Evolutionary conservation across 2,797 vertebrate species (phyloP).

Genomic region (Gobio occitaniae): DNA sequence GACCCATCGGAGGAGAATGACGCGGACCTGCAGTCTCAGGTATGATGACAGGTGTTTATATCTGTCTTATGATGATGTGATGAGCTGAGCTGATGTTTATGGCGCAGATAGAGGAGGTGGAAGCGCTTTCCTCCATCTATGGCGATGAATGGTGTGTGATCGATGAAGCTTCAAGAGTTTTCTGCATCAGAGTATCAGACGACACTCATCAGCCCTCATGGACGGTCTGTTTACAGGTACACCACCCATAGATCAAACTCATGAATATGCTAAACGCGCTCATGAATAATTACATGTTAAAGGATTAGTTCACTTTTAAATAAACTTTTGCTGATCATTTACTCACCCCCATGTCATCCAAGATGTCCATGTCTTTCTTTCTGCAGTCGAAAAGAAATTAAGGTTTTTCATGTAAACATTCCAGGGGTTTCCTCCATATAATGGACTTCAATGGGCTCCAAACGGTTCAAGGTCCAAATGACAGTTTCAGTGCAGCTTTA

Average conservation of each 20-base stretch:
- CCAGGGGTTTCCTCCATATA: no score
- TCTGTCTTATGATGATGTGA: neutral
- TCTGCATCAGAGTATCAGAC: constrained; percentile 91
- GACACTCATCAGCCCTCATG: constrained; percentile 81
- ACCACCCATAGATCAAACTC: constrained; percentile 26
- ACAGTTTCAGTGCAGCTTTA: no score
- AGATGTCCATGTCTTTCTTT: no score
- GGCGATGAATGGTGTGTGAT: constrained; percentile 96
- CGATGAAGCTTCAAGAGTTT: constrained; percentile 90
- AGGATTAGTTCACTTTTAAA: no score
- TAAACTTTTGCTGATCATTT: no score
- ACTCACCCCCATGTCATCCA: no score
- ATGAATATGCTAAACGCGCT: neutral
- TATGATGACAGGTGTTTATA: constrained; percentile 54
- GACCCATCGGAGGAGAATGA: constrained; percentile 59
- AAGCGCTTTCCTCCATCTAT: constrained; percentile 95
- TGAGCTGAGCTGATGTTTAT: constrained; percentile 12
- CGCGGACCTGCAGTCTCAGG: constrained; percentile 80
- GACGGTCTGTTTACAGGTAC: constrained; percentile 91
- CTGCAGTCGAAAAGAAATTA: no score
- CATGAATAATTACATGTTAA: neutral
- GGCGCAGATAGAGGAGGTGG: constrained; percentile 90
- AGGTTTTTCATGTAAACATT: no score
- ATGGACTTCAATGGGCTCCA: no score
- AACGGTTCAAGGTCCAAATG: no score